Conservation (phyloP, 2,797 vertebrate genomes). For the Syngnathus rostellatus region DNA sequence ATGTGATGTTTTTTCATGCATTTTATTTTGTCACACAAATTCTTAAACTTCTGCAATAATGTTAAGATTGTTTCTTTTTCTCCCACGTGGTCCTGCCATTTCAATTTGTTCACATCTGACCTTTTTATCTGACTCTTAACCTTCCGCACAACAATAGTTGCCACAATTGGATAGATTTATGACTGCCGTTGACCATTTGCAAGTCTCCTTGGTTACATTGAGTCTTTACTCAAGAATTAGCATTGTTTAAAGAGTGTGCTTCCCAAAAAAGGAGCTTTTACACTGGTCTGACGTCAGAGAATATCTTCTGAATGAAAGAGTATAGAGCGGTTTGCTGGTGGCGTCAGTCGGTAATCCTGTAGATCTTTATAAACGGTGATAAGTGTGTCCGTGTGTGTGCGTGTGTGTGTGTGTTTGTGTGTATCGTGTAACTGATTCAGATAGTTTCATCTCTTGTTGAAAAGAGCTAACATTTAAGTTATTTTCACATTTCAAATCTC, state of each 20-base stretch:
- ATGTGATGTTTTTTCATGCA: background rate
- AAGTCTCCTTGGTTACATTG: slow-evolving; percentile 53
- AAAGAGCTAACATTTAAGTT: background rate
- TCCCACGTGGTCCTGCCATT: slow-evolving; percentile 10
- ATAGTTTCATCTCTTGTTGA: background rate
- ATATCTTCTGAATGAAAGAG: slow-evolving; percentile 36
- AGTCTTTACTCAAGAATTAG: slow-evolving; percentile 47
- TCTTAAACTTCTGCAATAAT: background rate
- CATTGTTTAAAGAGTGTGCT: slow-evolving; percentile 45
- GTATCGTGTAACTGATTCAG: no score
- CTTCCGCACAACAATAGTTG: slow-evolving; percentile 40
- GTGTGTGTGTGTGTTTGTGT: background rate
- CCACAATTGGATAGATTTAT: slow-evolving; percentile 54
- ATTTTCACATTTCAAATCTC: background rate
- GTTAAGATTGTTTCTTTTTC: background rate
- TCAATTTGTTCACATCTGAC: slow-evolving; percentile 43
- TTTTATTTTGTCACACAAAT: background rate
- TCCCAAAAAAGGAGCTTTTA: slow-evolving; percentile 43
- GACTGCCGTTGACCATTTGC: slow-evolving; percentile 33
- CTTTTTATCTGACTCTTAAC: slow-evolving; percentile 38
- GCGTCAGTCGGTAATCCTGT: background rate
- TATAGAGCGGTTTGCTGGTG: slow-evolving; percentile 1
- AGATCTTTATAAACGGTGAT: slow-evolving; percentile 10
- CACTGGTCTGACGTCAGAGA: slow-evolving; percentile 58
- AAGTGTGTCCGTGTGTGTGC: background rate